phyloP scores from a whole-genome alignment of 1,140 invertebrate genomes.

The Habropoda laboriosa region DNA sequence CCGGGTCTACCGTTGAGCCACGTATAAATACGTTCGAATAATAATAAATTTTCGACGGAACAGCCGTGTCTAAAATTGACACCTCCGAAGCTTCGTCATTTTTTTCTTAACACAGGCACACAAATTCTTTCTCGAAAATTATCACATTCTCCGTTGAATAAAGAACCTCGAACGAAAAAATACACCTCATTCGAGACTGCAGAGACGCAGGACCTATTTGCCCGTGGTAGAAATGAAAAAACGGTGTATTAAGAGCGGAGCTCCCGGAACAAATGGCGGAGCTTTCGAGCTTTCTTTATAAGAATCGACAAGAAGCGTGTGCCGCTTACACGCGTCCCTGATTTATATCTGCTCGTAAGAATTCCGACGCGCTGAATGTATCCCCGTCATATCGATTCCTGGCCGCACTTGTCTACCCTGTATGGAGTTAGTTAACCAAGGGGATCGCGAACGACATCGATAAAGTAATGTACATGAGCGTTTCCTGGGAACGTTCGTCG shows the following conservation, averaged over 20 bases:
- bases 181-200: neutral
- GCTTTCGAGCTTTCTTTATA: slow-evolving; percentile 41
- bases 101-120: too few species aligned
- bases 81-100: neutral
- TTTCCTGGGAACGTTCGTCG: neutral
- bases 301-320: slow-evolving; percentile 53
- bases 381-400: slow-evolving; percentile 53
- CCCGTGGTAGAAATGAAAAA: slow-evolving; percentile 26
- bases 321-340: slow-evolving; percentile 34
- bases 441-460: too few species aligned
- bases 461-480: neutral
- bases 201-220: slow-evolving; percentile 3
- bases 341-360: slow-evolving; percentile 53
- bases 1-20: neutral
- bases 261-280: slow-evolving; percentile 43
- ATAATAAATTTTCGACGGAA: neutral
- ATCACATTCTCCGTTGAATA: too few species aligned
- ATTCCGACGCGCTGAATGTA: slow-evolving; percentile 30
- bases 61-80: neutral
- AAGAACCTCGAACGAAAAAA: too few species aligned
- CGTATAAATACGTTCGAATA: slow-evolving; percentile 13
- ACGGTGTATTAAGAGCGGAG: slow-evolving; percentile 18
- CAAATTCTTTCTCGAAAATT: too few species aligned
- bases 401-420: neutral
- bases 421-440: neutral